Evolutionary conservation across 2,797 vertebrate genomes (phyloP).

Genomic region (Fringilla coelebs): DNA sequence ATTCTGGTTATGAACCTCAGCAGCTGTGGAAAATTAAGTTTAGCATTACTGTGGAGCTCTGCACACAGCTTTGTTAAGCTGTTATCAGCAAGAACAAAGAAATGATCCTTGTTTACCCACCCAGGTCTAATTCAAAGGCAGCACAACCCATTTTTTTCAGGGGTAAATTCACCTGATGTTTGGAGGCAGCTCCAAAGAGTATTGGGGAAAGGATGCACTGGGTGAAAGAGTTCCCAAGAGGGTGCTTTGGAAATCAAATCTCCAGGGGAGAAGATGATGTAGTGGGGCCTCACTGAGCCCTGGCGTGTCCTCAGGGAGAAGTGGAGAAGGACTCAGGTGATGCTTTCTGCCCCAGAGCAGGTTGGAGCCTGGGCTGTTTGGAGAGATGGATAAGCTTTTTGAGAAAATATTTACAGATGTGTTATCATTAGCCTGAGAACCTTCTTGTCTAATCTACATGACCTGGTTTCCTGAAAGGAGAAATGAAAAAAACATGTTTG

Average conservation of each 20-base stretch:
- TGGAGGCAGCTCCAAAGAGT: background rate
- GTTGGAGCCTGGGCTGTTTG: accelerated
- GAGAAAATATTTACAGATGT: conserved; percentile 25
- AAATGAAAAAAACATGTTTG: conserved; percentile 73
- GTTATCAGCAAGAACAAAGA: background rate
- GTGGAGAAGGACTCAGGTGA: background rate
- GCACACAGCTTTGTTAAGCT: background rate
- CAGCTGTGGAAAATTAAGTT: background rate
- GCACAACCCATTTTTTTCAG: accelerated
- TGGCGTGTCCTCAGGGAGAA: background rate
- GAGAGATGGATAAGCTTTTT: background rate
- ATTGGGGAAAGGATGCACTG: accelerated
- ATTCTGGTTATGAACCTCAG: conserved; percentile 55
- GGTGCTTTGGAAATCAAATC: background rate
- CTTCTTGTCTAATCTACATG: conserved; percentile 40
- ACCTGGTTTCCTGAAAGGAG: conserved; percentile 71
- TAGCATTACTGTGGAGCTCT: background rate
- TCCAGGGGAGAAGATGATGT: background rate
- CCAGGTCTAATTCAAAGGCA: background rate
- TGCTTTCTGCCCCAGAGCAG: background rate
- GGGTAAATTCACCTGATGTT: background rate
- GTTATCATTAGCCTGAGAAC: conserved; percentile 34
- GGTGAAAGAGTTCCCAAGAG: accelerated
- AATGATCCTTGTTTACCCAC: background rate
- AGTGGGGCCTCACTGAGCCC: accelerated